Conservation (phyloP, 1,140 invertebrate species). For the Zaprionus gabonicus region DNA sequence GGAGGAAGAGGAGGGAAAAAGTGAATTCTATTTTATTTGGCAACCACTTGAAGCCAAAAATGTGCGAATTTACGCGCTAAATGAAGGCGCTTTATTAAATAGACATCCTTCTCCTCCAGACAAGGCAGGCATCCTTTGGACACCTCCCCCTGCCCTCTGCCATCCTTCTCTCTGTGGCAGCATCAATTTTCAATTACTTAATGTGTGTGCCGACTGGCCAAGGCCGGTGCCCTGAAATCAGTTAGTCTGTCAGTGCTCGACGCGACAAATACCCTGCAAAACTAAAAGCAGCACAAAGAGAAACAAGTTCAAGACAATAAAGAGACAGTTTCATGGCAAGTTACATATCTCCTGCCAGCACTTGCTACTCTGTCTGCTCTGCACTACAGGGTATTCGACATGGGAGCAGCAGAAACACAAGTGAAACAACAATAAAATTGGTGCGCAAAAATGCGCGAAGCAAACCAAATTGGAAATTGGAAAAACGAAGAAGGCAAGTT, state of each 20-base stretch:
- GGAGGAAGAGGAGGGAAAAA: background rate
- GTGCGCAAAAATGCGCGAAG: conserved; percentile 2
- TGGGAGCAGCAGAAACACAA: background rate
- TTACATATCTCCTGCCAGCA: background rate
- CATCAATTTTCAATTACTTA: conserved; percentile 64
- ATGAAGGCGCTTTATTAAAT: conserved; percentile 32
- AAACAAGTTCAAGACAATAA: background rate
- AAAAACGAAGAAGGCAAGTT: background rate
- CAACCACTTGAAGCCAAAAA: conserved; percentile 17
- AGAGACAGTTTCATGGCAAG: background rate
- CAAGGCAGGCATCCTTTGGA: background rate
- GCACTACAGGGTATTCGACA: background rate
- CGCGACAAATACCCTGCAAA: background rate
- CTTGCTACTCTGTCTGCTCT: background rate
- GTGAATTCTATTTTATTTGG: conserved; percentile 22
- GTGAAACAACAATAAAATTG: conserved; percentile 29
- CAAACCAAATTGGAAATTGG: conserved; percentile 16
- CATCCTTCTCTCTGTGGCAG: conserved; percentile 7
- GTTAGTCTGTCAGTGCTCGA: background rate
- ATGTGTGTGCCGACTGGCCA: conserved; percentile 44
- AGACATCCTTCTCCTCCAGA: background rate
- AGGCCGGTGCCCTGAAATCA: background rate
- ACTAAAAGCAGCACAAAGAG: background rate
- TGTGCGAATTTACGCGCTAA: conserved; percentile 25
- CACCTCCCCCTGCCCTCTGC: background rate